Percentiles rank a stretch among this genome's conserved stretches.
Conservation (phyloP, 2,888 invertebrate genomes). For the Myopa tessellatipennis region DNA sequence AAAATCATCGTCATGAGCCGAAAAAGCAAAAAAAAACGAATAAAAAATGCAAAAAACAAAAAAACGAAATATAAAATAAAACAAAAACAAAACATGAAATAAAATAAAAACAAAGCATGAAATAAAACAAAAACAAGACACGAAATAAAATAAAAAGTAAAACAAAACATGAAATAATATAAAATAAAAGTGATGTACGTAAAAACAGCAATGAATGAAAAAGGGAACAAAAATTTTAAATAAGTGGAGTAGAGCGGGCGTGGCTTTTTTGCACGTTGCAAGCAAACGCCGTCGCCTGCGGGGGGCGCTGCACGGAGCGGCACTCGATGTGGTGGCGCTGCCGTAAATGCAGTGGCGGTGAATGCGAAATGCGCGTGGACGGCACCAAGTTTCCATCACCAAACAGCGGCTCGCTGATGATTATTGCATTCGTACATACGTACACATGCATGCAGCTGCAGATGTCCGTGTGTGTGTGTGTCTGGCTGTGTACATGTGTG, state of each 20-base stretch:
- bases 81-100: not conserved
- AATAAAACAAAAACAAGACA: constrained; percentile 49
- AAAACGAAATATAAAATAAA: constrained; percentile 38
- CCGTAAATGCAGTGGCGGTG: constrained; percentile 39
- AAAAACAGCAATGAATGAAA: constrained; percentile 44
- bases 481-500: constrained; percentile 16
- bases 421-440: not conserved
- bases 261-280: constrained; percentile 65
- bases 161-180: constrained; percentile 45
- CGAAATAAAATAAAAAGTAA: constrained; percentile 38
- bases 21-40: constrained; percentile 42
- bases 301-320: constrained; percentile 53
- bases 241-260: constrained; percentile 55
- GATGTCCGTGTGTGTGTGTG: constrained; percentile 5
- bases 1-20: constrained; percentile 61
- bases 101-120: constrained; percentile 43
- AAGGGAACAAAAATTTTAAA: constrained; percentile 42
- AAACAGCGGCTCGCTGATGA: constrained; percentile 4
- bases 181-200: constrained; percentile 42
- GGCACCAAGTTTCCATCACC: constrained; percentile 3
- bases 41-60: constrained; percentile 36
- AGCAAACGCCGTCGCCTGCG: constrained; percentile 43
- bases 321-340: constrained; percentile 46
- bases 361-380: not conserved
- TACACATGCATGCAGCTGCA: not conserved